Percentiles rank a stretch among this genome's conserved stretches.
These are phyloP conservation scores for Torymus tubicola DNA, from an alignment of 2,888 invertebrate species.

Conservation along the genomic window DNA sequence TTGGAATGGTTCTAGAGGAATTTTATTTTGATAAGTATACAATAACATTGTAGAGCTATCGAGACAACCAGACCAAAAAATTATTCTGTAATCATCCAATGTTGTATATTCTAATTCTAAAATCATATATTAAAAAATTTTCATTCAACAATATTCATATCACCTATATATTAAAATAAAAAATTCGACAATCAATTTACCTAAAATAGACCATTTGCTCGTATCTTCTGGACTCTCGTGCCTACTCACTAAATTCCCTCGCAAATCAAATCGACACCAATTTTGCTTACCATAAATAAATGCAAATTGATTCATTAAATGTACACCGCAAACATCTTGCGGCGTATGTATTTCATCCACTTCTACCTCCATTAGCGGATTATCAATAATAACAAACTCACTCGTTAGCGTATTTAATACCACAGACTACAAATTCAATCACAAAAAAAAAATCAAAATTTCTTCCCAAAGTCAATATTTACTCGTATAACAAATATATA, in stretches of 20 bases:
- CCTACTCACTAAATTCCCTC: constrained; percentile 84
- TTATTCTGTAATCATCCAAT: constrained; percentile 83
- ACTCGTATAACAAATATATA: too few species aligned
- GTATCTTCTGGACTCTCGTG: constrained; percentile 79
- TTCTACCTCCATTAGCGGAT: constrained; percentile 85
- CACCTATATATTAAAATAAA: neutral
- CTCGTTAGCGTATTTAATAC: constrained; percentile 95
- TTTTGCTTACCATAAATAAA: constrained; percentile 87
- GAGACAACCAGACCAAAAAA: constrained; percentile 89
- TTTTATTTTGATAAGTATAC: constrained; percentile 79
- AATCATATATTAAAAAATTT: constrained; percentile 66
- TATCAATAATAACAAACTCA: constrained; percentile 91
- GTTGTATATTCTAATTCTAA: constrained; percentile 84
- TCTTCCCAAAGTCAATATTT: too few species aligned
- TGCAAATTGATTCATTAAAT: constrained; percentile 83
- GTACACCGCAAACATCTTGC: constrained; percentile 80
- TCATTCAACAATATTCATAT: too few species aligned
- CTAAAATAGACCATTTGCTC: constrained; percentile 84
- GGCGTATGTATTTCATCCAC: constrained; percentile 60
- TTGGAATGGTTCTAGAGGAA: constrained; percentile 78
- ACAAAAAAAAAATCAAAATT: constrained; percentile 7
- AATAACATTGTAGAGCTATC: constrained; percentile 86
- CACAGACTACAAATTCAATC: constrained; percentile 82
- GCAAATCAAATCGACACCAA: constrained; percentile 88
- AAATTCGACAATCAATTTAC: constrained; percentile 74